Conservation (phyloP, 2,888 invertebrate species). For the Phlogophora meticulosa region DNA sequence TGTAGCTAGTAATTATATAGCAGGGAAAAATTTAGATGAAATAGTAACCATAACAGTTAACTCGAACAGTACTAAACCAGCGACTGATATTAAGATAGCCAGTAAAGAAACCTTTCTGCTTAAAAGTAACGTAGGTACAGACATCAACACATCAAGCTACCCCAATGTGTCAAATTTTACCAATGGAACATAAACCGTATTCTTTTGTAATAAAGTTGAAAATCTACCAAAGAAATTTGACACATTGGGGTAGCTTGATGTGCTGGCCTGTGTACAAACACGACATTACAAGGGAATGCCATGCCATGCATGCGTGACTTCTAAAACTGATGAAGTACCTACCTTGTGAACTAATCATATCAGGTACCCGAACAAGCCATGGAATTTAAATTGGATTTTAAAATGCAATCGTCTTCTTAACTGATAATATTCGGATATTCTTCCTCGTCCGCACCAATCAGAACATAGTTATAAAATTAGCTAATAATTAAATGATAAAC, state of each 20-base stretch:
- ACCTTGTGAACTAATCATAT: conserved; percentile 6
- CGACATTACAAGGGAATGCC: conserved; percentile 1
- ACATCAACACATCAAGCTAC: too few species aligned
- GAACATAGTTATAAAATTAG: conserved; percentile 43
- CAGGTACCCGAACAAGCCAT: conserved; percentile 1
- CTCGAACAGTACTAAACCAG: too few species aligned
- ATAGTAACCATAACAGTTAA: not conserved
- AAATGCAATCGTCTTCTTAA: conserved; percentile 9
- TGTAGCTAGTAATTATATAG: not conserved
- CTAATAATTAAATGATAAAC: conserved; percentile 70
- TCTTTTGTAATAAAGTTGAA: too few species aligned
- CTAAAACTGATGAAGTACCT: conserved; percentile 4
- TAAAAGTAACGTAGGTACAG: too few species aligned
- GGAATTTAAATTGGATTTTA: conserved; percentile 18
- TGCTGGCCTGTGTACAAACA: too few species aligned
- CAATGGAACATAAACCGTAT: too few species aligned
- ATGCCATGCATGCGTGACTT: conserved; percentile 4
- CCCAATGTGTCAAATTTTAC: too few species aligned
- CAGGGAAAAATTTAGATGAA: not conserved
- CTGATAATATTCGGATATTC: not conserved
- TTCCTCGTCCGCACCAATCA: conserved; percentile 17
- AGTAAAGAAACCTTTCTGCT: not conserved
- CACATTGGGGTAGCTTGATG: too few species aligned
- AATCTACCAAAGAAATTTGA: too few species aligned
- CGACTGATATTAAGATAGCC: too few species aligned